A percentile compares a stretch with the other conserved stretches of the same genome.
Evolutionary conservation across 2,113 vertebrate genomes (phyloP).

Genomic region (Sphyrna mokarran): DNA sequence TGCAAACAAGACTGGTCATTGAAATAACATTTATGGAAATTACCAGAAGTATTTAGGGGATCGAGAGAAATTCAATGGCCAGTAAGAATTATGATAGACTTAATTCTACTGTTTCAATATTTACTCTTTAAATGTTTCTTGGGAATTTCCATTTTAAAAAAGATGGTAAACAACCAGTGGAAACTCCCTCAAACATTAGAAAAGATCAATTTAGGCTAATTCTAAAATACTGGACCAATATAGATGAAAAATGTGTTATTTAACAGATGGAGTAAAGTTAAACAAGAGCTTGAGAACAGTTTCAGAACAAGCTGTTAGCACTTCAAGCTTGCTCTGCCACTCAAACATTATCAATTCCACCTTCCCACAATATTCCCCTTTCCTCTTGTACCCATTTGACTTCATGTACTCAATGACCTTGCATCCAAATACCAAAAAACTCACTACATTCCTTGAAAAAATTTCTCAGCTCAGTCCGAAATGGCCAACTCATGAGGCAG

Average conservation of each 20-base stretch:
- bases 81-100: not conserved
- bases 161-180: too few relatives aligned
- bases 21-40: not conserved
- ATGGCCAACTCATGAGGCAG: too few relatives aligned
- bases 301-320: too few relatives aligned
- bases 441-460: too few relatives aligned
- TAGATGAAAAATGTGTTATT: not conserved
- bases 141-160: not conserved
- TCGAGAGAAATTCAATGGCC: not conserved
- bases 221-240: not conserved
- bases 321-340: too few relatives aligned
- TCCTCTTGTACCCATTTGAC: too few relatives aligned
- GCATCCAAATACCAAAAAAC: too few relatives aligned
- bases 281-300: too few relatives aligned
- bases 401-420: too few relatives aligned
- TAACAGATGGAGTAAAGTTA: not conserved
- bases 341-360: too few relatives aligned
- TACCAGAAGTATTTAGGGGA: not conserved
- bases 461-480: too few relatives aligned
- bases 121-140: not conserved
- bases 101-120: not conserved
- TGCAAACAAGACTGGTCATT: not conserved
- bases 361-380: too few relatives aligned
- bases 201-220: not conserved
- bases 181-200: not conserved